phyloP scores from a whole-genome alignment of 2,113 vertebrate genomes.

The Oriolus oriolus region DNA sequence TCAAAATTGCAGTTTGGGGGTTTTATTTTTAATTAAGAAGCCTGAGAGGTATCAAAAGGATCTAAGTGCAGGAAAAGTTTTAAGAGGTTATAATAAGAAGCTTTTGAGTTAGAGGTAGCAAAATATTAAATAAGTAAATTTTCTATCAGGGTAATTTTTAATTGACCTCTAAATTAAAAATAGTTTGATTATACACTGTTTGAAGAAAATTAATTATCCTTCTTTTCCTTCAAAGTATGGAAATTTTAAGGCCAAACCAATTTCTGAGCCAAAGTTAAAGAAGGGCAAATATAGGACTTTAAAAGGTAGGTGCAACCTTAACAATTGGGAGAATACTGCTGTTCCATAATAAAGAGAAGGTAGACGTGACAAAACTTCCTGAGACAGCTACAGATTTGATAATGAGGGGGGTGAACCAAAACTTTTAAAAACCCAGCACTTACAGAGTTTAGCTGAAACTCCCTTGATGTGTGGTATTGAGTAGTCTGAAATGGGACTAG shows the following conservation, averaged over 20 bases:
- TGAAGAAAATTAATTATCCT: constrained; percentile 65
- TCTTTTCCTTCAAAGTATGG: constrained; percentile 55
- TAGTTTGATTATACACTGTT: constrained; percentile 41
- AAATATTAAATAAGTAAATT: constrained; percentile 37
- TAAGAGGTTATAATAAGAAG: background rate
- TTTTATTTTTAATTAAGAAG: background rate
- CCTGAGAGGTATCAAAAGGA: background rate
- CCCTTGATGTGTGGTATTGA: background rate
- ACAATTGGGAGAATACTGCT: background rate
- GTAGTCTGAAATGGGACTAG: background rate
- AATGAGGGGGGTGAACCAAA: background rate
- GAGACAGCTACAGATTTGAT: background rate
- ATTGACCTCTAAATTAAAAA: constrained; percentile 56
- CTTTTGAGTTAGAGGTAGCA: constrained; percentile 29
- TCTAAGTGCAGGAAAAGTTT: background rate
- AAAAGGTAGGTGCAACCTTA: constrained; percentile 14
- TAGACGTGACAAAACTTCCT: constrained; percentile 1
- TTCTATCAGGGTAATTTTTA: constrained; percentile 22
- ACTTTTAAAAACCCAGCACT: background rate
- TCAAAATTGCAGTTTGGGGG: background rate
- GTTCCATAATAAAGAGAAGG: constrained; percentile 37
- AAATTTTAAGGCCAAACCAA: constrained; percentile 45
- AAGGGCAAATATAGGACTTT: constrained; percentile 39
- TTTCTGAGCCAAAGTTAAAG: constrained; percentile 44
- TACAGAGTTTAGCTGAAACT: background rate